Evolutionary conservation across 2,113 vertebrate species (phyloP), one percentile per base, ranked within the genome.

Genomic region (Leptosomus discolor): DNA sequence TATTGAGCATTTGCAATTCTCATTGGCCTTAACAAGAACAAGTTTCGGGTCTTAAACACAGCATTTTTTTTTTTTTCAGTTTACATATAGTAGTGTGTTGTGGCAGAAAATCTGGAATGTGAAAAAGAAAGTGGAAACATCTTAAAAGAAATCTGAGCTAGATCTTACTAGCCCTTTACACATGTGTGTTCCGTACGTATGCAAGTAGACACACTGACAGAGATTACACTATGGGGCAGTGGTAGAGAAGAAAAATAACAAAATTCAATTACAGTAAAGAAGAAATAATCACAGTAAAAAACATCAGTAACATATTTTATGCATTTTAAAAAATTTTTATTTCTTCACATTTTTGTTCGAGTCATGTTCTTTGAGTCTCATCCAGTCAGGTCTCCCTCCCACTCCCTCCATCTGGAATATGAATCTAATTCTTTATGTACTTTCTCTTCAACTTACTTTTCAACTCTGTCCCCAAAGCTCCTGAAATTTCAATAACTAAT

Each of bases 401-500:
- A 78, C 61, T 87, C 65, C 23, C 53, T 82, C 80, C 0, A 1
- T 76, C 80, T 92, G 58, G 61, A 95, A 95, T 54, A 85, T 41
- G 57, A 92, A 90, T 76, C 53, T 21, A 56, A 76, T 73, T 57
- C 85, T 85, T 90, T 46, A 74, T 41, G 29, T 57, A 77, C 41
- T 91, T 95, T 64, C 82, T 92, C 58, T 95, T 92, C 75, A 80
- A 91, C 86, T 95, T 91, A 88, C 67, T 71, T 88, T 93, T 94
- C 88, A 93, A 90, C 88, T 89, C 87, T 92, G 79, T 94, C 79
- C 76, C 69, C 56, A 94, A 75, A 96, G 92, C 84, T 94, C 65
- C 79, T 95, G 93, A 95, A 92, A 94, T 94, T 92, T 92, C 86
- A 85, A 95, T 94, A 91, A 94, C 91, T 97, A 97, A 97, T 93